These are phyloP conservation scores for Tholera decimalis DNA, from an alignment of 2,888 invertebrate genomes.

Conservation along the genomic window DNA sequence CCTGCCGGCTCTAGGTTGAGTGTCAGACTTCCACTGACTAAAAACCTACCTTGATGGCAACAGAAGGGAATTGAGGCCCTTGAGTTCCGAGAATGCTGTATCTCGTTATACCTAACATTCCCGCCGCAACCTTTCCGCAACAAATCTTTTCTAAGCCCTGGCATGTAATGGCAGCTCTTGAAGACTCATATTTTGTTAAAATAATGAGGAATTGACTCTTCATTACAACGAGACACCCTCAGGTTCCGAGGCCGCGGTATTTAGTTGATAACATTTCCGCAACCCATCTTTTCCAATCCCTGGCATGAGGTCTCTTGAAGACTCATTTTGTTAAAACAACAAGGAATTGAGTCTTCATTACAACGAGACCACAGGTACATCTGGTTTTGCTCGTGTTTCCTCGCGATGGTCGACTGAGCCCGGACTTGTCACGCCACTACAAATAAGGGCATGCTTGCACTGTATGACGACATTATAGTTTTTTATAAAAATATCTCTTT, in stretches of 20 bases:
- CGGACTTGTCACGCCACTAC: constrained; percentile 67
- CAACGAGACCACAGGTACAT: constrained; percentile 41
- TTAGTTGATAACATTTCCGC: no score
- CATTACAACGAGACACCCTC: constrained; percentile 47
- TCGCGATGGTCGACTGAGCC: constrained; percentile 61
- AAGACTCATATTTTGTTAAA: constrained; percentile 8
- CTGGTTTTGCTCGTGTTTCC: constrained; percentile 59
- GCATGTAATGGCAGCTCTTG: background rate
- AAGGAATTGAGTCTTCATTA: constrained; percentile 57
- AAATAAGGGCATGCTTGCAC: constrained; percentile 83
- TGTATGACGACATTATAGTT: constrained; percentile 81
- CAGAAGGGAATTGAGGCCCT: no score
- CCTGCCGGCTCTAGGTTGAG: no score
- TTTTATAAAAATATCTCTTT: constrained; percentile 77
- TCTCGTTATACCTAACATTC: no score
- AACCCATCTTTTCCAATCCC: no score
- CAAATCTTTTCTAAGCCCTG: background rate
- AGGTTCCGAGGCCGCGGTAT: no score
- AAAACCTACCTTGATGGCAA: no score
- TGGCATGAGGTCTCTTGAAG: background rate
- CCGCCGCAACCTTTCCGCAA: no score
- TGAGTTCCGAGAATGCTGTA: no score
- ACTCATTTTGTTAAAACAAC: constrained; percentile 27
- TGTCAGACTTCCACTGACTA: no score
- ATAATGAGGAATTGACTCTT: constrained; percentile 52